These are phyloP conservation scores for Drosophila mauritiana DNA, from an alignment of 1,140 invertebrate species.

Conservation along the genomic window DNA sequence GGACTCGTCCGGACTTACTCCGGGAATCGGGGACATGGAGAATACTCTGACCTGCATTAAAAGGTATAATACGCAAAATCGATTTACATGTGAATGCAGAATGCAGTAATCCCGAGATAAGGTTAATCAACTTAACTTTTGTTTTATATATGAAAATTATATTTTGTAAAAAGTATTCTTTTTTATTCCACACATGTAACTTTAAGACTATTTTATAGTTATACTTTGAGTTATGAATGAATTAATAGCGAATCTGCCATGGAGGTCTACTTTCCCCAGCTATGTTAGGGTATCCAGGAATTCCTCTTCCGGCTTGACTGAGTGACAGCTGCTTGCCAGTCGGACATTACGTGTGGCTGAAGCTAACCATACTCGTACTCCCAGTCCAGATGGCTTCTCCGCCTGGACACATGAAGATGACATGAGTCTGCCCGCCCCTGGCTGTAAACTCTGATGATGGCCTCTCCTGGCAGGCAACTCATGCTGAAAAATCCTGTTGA, in stretches of 20 bases:
- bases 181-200: too few relatives aligned
- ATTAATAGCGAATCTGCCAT: too few relatives aligned
- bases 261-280: too few relatives aligned
- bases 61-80: not conserved
- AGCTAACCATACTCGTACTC: slow-evolving; percentile 27
- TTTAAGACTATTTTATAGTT: too few relatives aligned
- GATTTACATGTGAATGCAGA: not conserved
- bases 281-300: slow-evolving; percentile 19
- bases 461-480: slow-evolving; percentile 38
- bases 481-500: slow-evolving; percentile 61
- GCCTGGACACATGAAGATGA: slow-evolving; percentile 54
- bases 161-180: too few relatives aligned
- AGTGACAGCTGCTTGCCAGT: slow-evolving; percentile 57
- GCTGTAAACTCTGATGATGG: slow-evolving; percentile 23
- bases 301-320: slow-evolving; percentile 30
- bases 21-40: slow-evolving; percentile 1
- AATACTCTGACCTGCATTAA: slow-evolving; percentile 2
- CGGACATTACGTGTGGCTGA: slow-evolving; percentile 46
- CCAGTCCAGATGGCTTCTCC: slow-evolving; percentile 12
- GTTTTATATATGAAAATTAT: too few relatives aligned
- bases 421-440: slow-evolving; percentile 17
- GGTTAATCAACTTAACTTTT: too few relatives aligned
- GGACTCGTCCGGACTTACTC: slow-evolving; percentile 27
- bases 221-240: too few relatives aligned
- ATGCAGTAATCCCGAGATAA: too few relatives aligned